phyloP scores from a whole-genome alignment of 37 sponge, comb jelly and placozoan genomes.

The Spongilla lacustris region DNA sequence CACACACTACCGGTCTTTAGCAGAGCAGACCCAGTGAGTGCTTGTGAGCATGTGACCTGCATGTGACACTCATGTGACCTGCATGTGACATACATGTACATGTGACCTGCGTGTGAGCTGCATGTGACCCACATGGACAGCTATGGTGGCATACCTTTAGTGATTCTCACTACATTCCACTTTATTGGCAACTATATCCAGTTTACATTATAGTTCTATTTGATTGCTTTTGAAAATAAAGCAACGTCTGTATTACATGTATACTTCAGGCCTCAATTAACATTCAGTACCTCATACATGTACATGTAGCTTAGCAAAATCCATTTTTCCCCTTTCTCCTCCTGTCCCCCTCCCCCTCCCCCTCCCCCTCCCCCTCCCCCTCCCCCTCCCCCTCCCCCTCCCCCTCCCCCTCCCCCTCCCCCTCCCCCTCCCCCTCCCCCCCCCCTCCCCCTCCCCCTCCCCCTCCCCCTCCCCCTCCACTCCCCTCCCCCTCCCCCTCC shows the following conservation, averaged over 20 bases:
- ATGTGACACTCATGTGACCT: background rate
- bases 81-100: background rate
- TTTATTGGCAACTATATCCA: no score
- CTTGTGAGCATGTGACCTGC: background rate
- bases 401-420: background rate
- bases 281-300: no score
- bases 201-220: no score
- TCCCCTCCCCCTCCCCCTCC: background rate
- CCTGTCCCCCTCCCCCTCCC: background rate
- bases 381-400: background rate
- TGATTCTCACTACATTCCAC: no score
- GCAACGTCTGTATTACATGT: no score
- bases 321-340: background rate
- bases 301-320: background rate
- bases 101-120: background rate
- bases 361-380: background rate
- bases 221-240: no score
- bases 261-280: no score
- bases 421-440: background rate
- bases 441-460: background rate
- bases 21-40: conserved; percentile 56
- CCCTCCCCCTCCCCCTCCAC: background rate
- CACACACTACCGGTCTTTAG: conserved; percentile 47
- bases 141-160: background rate
- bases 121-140: background rate